These are phyloP conservation scores for Acromyrmex charruanus DNA, from an alignment of 1,140 invertebrate genomes.

Conservation along the genomic window DNA sequence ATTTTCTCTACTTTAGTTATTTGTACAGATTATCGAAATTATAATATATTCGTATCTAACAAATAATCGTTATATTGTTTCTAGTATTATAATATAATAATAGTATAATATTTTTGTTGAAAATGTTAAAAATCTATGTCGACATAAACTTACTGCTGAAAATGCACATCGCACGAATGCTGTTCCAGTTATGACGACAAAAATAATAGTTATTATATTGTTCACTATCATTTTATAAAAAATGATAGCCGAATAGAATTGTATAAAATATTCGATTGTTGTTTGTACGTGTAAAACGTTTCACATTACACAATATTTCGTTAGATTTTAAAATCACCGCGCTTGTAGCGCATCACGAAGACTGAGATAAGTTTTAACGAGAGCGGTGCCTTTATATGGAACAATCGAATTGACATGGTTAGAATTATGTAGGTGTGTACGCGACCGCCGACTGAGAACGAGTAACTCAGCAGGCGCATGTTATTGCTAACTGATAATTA, in stretches of 20 bases:
- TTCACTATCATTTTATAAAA: constrained; percentile 47
- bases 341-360: neutral
- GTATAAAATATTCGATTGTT: neutral
- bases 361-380: constrained; percentile 58
- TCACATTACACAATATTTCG: constrained; percentile 53
- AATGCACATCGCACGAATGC: constrained; percentile 40
- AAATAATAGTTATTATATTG: constrained; percentile 20
- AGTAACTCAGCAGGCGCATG: constrained; percentile 53
- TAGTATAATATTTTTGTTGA: neutral
- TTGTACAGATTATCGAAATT: constrained; percentile 14
- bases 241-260: neutral
- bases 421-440: constrained; percentile 55
- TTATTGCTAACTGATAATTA: constrained; percentile 74
- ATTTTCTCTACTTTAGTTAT: neutral
- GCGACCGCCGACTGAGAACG: constrained; percentile 37
- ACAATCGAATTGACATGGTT: constrained; percentile 55
- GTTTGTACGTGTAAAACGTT: constrained; percentile 32
- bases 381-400: constrained; percentile 65
- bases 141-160: constrained; percentile 41
- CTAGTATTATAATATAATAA: neutral
- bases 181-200: constrained; percentile 29
- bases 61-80: neutral
- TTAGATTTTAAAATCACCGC: constrained; percentile 12
- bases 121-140: neutral
- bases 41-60: neutral